Evolutionary conservation across 2,888 invertebrate genomes (phyloP), one percentile per base, ranked within the genome.

Genomic region (Ischnura elegans): DNA sequence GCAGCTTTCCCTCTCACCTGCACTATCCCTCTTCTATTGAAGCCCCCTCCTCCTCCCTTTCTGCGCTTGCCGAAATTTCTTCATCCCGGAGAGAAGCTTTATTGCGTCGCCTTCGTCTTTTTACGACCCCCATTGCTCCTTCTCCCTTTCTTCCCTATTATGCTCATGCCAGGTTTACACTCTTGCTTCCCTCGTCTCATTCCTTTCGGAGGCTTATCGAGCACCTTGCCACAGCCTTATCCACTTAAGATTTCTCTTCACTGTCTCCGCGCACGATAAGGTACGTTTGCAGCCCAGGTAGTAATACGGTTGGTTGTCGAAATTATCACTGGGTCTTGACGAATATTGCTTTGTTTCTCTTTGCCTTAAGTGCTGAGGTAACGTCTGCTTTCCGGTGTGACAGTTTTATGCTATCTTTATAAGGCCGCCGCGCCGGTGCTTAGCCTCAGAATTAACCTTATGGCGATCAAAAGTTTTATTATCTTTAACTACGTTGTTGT

Each of bases 131-230:
- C 36, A 36, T 25, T 76, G 76, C 16, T 76, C 76, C 8, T 76
- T 19, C 51, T 19, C 51, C 51, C 8, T 51, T 76, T 25, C 36
- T 76, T 29, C 29, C 36, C 36, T 36, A 29, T 36, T 13, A 76
- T 76, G 10, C 21, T 61, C 36, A 36, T 76, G 76, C 36, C 76
- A 76, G 76, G 25, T 76, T 76, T 76, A 76, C 76, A 36, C 36
- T 76, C 76, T 36, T 36, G 13, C 76, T 76, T 76, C 16, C 25
- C 76, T 36, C 36, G 25, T 36, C 36, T n/a, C 76, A 1, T 36
- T 76, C 36, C 76, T 76, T 76, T 76, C 76, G 36, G 76, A 36
- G 76, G 76, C 76, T 76, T 76, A 76, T 76, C 76, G 36, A 29
- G 29, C 76, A 13, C 76, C 76, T 76, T 36, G 29, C 36, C 76